Evolutionary conservation across 2,113 vertebrate species (phyloP).

Genomic region (Myotis brandtii): DNA sequence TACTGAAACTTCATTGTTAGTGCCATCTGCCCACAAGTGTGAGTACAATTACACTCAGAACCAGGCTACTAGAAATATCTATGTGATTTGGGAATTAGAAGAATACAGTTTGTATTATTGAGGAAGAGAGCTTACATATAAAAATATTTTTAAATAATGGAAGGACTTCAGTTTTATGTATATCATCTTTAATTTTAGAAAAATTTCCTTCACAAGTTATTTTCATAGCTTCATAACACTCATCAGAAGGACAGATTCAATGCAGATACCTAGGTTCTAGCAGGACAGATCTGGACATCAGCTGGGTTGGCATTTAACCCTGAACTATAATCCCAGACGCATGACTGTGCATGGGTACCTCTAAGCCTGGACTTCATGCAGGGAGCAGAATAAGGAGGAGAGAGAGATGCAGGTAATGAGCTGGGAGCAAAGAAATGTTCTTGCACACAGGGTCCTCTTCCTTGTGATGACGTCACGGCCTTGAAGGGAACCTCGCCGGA

Average conservation of each 20-base stretch:
- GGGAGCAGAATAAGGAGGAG: not conserved
- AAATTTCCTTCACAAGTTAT: not conserved
- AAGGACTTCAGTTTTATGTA: conserved; percentile 1
- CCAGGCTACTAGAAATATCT: not conserved
- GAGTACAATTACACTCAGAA: not conserved
- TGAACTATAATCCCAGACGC: not conserved
- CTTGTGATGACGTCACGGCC: not conserved
- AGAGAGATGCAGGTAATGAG: not conserved
- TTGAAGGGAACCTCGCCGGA: not conserved
- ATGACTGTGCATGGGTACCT: not conserved
- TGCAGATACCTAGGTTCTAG: not conserved
- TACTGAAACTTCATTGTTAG: conserved; percentile 22
- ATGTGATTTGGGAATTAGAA: not conserved
- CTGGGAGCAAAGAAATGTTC: not conserved
- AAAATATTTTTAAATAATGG: conserved; percentile 16
- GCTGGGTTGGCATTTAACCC: not conserved
- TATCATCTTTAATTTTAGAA: conserved; percentile 31
- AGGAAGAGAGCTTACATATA: not conserved
- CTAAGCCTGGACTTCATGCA: not conserved
- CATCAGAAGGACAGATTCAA: not conserved
- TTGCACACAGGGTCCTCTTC: not conserved
- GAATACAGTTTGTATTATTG: not conserved
- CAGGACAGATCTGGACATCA: not conserved
- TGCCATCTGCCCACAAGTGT: not conserved
- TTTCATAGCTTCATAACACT: not conserved